A percentile compares a stretch with the other conserved stretches of the same genome.
These are phyloP conservation scores for Melopsittacus undulatus DNA, from an alignment of 2,797 vertebrate genomes.

Conservation along the genomic window DNA sequence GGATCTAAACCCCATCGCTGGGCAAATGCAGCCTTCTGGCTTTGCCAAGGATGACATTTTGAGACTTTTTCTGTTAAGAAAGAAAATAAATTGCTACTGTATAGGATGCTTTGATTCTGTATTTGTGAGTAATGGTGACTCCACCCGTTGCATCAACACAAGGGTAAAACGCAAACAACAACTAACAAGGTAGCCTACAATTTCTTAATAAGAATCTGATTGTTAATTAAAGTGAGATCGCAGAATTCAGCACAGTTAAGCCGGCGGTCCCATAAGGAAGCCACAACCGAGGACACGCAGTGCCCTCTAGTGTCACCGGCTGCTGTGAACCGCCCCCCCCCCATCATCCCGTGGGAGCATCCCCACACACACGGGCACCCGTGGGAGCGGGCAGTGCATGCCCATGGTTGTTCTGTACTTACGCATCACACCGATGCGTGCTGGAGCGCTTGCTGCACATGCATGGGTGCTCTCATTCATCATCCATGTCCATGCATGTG, in stretches of 20 bases:
- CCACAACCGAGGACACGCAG: slow-evolving; percentile 92
- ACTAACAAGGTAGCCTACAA: slow-evolving; percentile 43
- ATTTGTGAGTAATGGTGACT: neutral
- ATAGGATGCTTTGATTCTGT: slow-evolving; percentile 32
- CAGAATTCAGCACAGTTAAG: slow-evolving; percentile 77
- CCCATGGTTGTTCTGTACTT: neutral
- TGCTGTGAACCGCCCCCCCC: slow-evolving; percentile 56
- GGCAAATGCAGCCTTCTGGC: slow-evolving; percentile 77
- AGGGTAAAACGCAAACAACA: slow-evolving; percentile 57
- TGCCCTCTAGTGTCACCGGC: slow-evolving; percentile 97
- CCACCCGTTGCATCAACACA: slow-evolving; percentile 38
- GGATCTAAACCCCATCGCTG: slow-evolving; percentile 72
- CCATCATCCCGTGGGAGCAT: neutral
- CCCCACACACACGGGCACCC: too few species aligned
- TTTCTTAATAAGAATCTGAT: slow-evolving; percentile 63
- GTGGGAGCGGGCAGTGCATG: neutral
- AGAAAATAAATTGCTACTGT: slow-evolving; percentile 26
- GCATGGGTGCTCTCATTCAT: fast-evolving
- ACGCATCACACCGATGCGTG: neutral
- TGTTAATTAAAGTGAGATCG: slow-evolving; percentile 84
- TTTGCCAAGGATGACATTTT: slow-evolving; percentile 76
- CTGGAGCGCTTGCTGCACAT: neutral
- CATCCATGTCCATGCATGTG: fast-evolving
- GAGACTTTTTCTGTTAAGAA: neutral
- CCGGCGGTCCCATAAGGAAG: slow-evolving; percentile 65